Evolutionary conservation across 2,113 vertebrate species (phyloP), one percentile per base, ranked within the genome.

Genomic region (Telmatochromis sp.): DNA sequence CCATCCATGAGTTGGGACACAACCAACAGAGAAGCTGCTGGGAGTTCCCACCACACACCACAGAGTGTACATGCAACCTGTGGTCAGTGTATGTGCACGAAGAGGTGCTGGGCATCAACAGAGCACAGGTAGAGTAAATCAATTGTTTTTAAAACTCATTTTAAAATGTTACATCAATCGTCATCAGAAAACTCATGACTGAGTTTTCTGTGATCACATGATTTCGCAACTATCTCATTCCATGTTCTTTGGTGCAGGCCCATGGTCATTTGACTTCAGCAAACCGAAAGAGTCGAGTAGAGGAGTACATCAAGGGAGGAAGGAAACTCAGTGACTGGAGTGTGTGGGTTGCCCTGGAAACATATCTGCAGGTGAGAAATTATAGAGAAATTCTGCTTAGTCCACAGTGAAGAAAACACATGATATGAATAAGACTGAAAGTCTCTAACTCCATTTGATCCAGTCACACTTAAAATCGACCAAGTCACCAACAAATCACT

Each of bases 31-130:
- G 93, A 68, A 3, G 26, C 3, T 91, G 81, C 31, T 98, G 97
- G 97, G 96, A 97, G 83, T 97, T 98, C 85, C 91, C 58, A 5
- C 26, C 94, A 8, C 92, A 97, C 71, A 97, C 96, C 71, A 97
- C 95, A 2, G 97, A 98, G 87, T 94, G 96, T 12, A 97, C 96
- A 3, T 98, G 96, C 92, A 98, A 97, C 89, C 94, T 98, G 87
- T 98, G 97, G 97, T 95, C 96, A 2, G 87, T 97, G 84, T 97
- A 96, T 23, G 90, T 97, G 65, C 91, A 96, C 7, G 96, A 97
- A 87, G 88, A 19, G 3, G 28, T 63, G 28, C 28, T 63, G 58
- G 28, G 90, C 0, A 51, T 96, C 42, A 75, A 94, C 15, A 93
- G 95, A 21, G 79, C 9, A 2, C 75, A 86, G 90, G 95, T 95